phyloP scores from a whole-genome alignment of 1,140 invertebrate species.

The Pentalonia nigronervosa region DNA sequence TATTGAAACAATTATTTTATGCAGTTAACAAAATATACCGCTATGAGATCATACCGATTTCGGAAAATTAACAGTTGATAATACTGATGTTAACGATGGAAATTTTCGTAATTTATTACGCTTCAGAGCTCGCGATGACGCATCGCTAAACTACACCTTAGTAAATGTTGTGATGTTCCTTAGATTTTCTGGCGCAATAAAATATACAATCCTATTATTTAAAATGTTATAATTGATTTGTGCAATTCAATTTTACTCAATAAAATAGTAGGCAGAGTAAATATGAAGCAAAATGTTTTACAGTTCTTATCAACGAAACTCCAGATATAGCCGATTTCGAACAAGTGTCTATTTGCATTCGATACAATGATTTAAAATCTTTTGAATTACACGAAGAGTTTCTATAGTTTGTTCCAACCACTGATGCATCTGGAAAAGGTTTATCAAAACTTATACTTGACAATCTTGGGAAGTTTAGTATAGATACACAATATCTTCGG shows the following conservation, averaged over 20 bases:
- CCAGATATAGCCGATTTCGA: not conserved
- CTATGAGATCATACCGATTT: not conserved
- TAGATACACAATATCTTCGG: conserved; percentile 13
- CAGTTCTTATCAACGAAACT: not conserved
- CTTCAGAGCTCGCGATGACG: not conserved
- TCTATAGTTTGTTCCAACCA: conserved; percentile 9
- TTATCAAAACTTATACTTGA: not conserved
- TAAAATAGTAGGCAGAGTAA: not conserved
- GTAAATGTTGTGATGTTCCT: too few species aligned
- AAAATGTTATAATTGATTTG: not conserved
- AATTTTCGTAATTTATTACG: not conserved
- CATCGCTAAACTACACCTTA: not conserved
- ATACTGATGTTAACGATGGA: not conserved
- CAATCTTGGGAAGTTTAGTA: not conserved
- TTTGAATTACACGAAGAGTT: not conserved
- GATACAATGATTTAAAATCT: not conserved
- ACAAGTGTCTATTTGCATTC: not conserved
- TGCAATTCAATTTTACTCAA: too few species aligned
- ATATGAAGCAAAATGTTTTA: not conserved
- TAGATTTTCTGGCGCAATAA: not conserved
- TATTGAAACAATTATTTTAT: too few species aligned
- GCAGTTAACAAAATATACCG: too few species aligned
- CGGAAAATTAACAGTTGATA: not conserved
- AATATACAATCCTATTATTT: not conserved
- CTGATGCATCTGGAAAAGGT: conserved; percentile 24